A percentile compares a stretch with the other conserved stretches of the same genome.
These are phyloP conservation scores for Prunella fulvescens DNA, from an alignment of 2,113 vertebrate species.

Conservation along the genomic window DNA sequence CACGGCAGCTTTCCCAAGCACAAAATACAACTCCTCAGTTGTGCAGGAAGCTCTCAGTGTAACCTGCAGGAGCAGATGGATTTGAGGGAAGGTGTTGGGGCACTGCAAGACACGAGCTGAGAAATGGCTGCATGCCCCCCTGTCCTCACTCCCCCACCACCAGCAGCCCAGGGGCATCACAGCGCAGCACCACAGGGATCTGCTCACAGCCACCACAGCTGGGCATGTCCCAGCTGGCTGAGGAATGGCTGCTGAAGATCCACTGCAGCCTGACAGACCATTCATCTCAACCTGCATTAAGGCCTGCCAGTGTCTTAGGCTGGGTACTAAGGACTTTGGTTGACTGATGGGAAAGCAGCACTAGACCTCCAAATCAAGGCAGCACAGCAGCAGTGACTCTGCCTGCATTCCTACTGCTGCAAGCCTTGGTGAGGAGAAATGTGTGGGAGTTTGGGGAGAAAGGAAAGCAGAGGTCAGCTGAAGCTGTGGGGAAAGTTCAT, in stretches of 20 bases:
- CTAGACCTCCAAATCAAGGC: background rate
- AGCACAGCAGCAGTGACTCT: rapidly evolving
- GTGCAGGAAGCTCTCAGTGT: background rate
- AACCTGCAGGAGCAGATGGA: background rate
- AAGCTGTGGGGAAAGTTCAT: background rate
- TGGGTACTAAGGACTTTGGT: background rate
- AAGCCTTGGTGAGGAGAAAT: background rate
- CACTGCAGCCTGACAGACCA: background rate
- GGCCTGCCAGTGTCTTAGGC: background rate
- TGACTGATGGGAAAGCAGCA: background rate
- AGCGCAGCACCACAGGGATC: rapidly evolving
- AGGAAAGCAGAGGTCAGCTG: background rate
- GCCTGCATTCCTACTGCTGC: background rate
- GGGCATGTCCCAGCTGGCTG: background rate
- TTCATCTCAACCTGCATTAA: background rate
- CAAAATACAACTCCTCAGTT: background rate
- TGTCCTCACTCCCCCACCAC: background rate
- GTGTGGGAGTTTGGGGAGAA: rapidly evolving
- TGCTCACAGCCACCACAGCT: background rate
- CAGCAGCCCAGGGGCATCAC: background rate
- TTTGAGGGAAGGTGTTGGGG: background rate
- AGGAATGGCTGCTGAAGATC: background rate
- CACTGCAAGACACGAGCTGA: background rate
- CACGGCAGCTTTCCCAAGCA: background rate
- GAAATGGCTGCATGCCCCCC: rapidly evolving